Percentiles rank a stretch among this genome's conserved stretches.
phyloP scores from a whole-genome alignment of 2,113 vertebrate genomes.

The Hemichromis elongatus region DNA sequence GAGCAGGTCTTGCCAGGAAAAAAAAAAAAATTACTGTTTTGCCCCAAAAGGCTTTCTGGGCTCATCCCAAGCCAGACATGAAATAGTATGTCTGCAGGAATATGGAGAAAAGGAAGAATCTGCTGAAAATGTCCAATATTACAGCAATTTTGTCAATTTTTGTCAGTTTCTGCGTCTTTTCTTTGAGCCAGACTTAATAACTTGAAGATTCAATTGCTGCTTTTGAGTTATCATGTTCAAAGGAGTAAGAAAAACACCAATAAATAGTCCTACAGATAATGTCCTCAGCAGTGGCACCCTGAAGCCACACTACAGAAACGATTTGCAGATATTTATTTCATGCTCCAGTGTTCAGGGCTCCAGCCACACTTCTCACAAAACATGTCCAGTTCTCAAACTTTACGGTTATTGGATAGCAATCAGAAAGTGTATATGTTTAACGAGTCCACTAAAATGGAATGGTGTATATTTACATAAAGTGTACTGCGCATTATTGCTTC shows the following conservation, averaged over 20 bases:
- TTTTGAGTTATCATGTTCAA: conserved; percentile 58
- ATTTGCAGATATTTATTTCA: conserved; percentile 61
- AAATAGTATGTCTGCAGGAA: conserved; percentile 2
- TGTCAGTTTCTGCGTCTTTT: background rate
- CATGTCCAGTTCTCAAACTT: conserved; percentile 24
- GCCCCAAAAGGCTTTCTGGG: background rate
- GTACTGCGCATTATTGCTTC: background rate
- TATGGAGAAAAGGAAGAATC: background rate
- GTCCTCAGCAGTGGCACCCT: conserved; percentile 51
- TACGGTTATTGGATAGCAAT: conserved; percentile 22
- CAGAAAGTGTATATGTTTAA: conserved; percentile 14
- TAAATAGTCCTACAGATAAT: conserved; percentile 60
- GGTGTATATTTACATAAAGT: conserved; percentile 37
- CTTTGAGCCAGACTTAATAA: conserved; percentile 48
- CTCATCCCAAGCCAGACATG: background rate
- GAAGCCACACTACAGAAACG: conserved; percentile 45
- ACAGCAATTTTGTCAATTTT: conserved; percentile 13
- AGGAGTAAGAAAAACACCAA: conserved; percentile 43
- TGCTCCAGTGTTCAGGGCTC: conserved; percentile 9
- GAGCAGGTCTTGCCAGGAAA: background rate
- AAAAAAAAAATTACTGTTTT: background rate
- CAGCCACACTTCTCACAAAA: conserved; percentile 5
- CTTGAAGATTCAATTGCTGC: conserved; percentile 27
- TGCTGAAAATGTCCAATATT: conserved; percentile 22
- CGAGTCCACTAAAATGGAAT: conserved; percentile 14